Conservation (phyloP, 2,888 invertebrate species). For the Pterobdella sp. region DNA sequence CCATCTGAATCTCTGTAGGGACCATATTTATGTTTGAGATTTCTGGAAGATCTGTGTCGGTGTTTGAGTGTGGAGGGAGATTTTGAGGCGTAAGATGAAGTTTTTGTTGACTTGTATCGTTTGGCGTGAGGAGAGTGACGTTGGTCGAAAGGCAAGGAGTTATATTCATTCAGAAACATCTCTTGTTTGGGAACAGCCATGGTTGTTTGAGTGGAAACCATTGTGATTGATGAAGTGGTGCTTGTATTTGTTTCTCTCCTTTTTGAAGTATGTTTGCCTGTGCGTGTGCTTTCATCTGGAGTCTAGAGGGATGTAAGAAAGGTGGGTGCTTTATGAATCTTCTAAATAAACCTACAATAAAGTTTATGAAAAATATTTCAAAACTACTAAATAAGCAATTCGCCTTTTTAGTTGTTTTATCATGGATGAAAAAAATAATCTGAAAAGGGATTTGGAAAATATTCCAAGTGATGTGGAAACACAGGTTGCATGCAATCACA, state of each 20-base stretch:
- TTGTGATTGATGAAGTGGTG: neutral
- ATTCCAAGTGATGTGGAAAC: no score
- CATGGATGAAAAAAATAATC: no score
- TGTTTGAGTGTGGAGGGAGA: neutral
- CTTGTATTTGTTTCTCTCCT: neutral
- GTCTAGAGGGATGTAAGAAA: neutral
- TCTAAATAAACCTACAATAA: no score
- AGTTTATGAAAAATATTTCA: no score
- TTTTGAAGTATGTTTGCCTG: neutral
- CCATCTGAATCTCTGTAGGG: no score
- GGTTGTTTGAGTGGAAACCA: neutral
- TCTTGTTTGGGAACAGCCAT: neutral
- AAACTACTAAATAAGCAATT: no score
- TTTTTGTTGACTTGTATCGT: neutral
- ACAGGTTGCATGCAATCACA: no score
- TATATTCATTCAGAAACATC: neutral
- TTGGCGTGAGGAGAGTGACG: constrained; percentile 5
- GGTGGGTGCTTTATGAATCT: no score
- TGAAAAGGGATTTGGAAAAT: no score
- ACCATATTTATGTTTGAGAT: no score
- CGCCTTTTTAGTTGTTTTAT: no score
- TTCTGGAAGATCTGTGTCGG: no score
- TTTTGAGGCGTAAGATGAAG: neutral
- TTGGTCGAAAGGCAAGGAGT: constrained; percentile 1
- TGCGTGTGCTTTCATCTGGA: neutral